phyloP scores from a whole-genome alignment of 2,888 invertebrate genomes.

The Dromius quadrimaculatus region DNA sequence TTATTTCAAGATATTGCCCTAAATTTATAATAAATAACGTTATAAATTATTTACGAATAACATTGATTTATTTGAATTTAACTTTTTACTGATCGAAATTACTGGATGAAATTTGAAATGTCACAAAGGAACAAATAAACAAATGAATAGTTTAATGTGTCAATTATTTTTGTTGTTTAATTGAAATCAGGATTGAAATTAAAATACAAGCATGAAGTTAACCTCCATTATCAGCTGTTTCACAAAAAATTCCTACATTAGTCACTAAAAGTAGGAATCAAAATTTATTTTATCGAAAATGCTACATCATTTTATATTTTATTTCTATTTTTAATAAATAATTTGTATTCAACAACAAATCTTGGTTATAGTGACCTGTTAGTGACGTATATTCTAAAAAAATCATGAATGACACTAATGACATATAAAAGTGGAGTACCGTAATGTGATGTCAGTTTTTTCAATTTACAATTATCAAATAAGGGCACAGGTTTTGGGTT shows the following conservation, averaged over 20 bases:
- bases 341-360: no score
- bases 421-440: constrained; percentile 30
- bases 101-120: constrained; percentile 19
- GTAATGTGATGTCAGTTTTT: constrained; percentile 46
- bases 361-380: no score
- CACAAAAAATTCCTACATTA: constrained; percentile 15
- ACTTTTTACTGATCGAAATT: constrained; percentile 2
- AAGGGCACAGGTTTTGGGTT: constrained; percentile 1
- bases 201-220: constrained; percentile 28
- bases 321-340: no score
- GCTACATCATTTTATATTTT: no score
- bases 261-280: constrained; percentile 2
- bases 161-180: neutral
- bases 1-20: constrained; percentile 25
- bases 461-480: constrained; percentile 29
- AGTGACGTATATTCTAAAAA: constrained; percentile 37
- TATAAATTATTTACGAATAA: constrained; percentile 1
- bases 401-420: constrained; percentile 36
- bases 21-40: constrained; percentile 21
- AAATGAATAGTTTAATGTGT: neutral
- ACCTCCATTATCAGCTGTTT: neutral
- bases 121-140: constrained; percentile 7
- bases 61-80: neutral
- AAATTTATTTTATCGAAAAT: no score
- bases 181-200: neutral